Base-by-base conservation (phyloP, 2,113 vertebrate species). In the Gopherus evgoodei region DNA sequence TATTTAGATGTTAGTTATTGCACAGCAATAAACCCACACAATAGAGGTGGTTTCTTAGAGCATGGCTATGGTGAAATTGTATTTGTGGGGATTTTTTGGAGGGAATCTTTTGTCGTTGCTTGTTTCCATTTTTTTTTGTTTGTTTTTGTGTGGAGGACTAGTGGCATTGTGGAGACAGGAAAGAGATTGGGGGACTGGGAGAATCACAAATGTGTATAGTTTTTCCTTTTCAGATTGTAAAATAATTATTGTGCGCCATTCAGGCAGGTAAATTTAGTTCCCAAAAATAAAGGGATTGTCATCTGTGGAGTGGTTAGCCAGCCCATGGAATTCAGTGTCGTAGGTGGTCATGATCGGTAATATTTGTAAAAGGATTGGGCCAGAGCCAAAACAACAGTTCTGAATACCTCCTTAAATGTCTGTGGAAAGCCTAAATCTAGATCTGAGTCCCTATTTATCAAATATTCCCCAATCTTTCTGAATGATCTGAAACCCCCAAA, bases 21-120 rank as follows among this genome's bases (percentile, higher is more conserved):
- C 91, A 96, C 89, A 97, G 81, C 83, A 87, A 44, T 95, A 96
- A 83, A 82, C 31, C 27, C 25, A 88, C 86, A 91, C 82, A 90
- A 25, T 88, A 83, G 72, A 47, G 76, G 52, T 93, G 83, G 72
- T 49, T 95, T 93, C 83, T 21, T 42, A 93, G 31, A 97, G 8
- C 10, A 89, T 42, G 16, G 75, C 81, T 53, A 54, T 88, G 87
- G 78, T 96, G 78, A 94, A 96, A 86, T 88, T 50, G 21, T 80
- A 54, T 86, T 25, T 19, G 1, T 35, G 3, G 2, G 59, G 5
- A 65, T 16, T 53, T 83, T 92, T 92, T 88, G 83, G 54, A 80
- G 42, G 22, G 88, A 42, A 27, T 96, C 87, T 96, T 72, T 44
- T 87, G n/a, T 96, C 2, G 0, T 93, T 97, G 75, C 53, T 90